These are phyloP conservation scores for Anoura caudifer DNA, from an alignment of 2,113 vertebrate genomes.

Conservation along the genomic window DNA sequence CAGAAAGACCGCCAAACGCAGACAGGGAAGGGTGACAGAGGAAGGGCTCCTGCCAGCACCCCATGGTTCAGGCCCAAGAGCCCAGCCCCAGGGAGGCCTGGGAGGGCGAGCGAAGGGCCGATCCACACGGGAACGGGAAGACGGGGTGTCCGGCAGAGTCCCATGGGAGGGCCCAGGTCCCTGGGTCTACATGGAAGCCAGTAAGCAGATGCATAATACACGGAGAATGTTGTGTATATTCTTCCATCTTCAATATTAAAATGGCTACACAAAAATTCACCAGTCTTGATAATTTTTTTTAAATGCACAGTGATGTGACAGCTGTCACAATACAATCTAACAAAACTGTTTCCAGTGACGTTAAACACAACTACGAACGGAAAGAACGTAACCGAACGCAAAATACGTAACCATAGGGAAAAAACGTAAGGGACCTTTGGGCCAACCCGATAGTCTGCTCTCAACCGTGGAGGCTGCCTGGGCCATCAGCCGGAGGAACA, in stretches of 20 bases:
- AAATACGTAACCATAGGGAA: too few species aligned
- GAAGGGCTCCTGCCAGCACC: rapidly evolving
- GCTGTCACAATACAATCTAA: too few species aligned
- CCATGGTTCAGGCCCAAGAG: not conserved
- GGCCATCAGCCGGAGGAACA: not conserved
- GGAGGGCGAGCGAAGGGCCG: not conserved
- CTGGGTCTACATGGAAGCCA: rapidly evolving
- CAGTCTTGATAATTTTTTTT: too few species aligned
- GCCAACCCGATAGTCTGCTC: too few species aligned
- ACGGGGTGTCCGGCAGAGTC: rapidly evolving
- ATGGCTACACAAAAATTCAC: too few species aligned
- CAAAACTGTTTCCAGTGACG: too few species aligned
- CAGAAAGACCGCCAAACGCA: not conserved
- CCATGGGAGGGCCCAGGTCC: not conserved
- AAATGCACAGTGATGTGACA: too few species aligned
- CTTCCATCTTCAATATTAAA: too few species aligned
- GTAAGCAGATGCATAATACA: not conserved
- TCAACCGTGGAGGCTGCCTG: not conserved
- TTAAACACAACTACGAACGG: too few species aligned
- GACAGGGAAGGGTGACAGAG: not conserved
- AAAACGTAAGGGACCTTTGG: too few species aligned
- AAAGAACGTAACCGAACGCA: too few species aligned
- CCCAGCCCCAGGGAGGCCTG: not conserved
- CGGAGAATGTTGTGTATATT: too few species aligned
- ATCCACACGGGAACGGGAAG: not conserved